Percentiles rank a stretch among this genome's conserved stretches.
These are phyloP conservation scores for Amphiprion ocellaris DNA, from an alignment of 2,113 vertebrate species.

Conservation along the genomic window DNA sequence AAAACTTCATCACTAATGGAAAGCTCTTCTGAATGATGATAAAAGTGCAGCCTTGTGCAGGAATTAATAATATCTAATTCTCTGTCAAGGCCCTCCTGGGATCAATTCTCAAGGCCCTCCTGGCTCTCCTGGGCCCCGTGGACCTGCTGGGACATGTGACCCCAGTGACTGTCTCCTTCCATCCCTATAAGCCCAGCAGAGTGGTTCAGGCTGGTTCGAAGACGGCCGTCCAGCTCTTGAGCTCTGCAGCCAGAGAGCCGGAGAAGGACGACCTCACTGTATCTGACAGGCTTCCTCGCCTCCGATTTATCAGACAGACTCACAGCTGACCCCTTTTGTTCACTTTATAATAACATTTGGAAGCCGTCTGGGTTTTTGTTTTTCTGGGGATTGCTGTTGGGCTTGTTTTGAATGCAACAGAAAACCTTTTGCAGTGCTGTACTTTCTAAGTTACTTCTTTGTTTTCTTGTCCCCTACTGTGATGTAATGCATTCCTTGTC, in stretches of 20 bases:
- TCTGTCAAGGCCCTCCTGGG: conserved; percentile 83
- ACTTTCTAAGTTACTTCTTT: conserved; percentile 59
- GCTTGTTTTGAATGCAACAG: conserved; percentile 57
- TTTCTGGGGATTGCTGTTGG: conserved; percentile 44
- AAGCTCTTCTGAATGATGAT: conserved; percentile 31
- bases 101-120: conserved; percentile 83
- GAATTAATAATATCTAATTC: conserved; percentile 59
- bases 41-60: conserved; percentile 15
- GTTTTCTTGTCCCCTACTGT: conserved; percentile 69
- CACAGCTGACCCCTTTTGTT: conserved; percentile 58
- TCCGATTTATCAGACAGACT: conserved; percentile 46
- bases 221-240: conserved; percentile 46
- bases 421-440: conserved; percentile 45
- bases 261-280: conserved; percentile 10
- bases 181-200: conserved; percentile 73
- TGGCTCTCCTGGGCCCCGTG: conserved; percentile 88
- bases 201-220: conserved; percentile 60
- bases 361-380: conserved; percentile 42
- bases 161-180: conserved; percentile 89
- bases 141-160: conserved; percentile 89
- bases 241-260: conserved; percentile 16
- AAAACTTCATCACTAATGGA: conserved; percentile 34
- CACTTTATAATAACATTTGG: conserved; percentile 44
- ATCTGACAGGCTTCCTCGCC: conserved; percentile 31
- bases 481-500: conserved; percentile 83